A percentile compares a stretch with the other conserved stretches of the same genome.
Evolutionary conservation across 35 echinoderm and acorn worm species (phyloP).

Genomic region (Strongylocentrotus purpuratus): DNA sequence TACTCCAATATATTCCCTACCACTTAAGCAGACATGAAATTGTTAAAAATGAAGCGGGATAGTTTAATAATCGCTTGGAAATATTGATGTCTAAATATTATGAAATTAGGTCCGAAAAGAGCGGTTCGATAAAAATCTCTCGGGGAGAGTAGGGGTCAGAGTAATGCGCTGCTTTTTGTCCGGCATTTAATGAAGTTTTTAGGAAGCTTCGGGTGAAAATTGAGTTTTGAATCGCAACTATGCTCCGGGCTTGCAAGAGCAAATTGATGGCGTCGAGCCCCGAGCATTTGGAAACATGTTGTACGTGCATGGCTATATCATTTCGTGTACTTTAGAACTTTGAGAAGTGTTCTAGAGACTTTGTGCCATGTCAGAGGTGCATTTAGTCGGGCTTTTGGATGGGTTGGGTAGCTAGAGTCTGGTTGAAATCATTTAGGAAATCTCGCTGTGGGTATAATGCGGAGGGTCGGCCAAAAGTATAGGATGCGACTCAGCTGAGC

Average conservation of each 20-base stretch:
- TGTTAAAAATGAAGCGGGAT: neutral
- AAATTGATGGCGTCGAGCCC: neutral
- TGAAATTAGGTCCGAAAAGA: conserved; percentile 12
- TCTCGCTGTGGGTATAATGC: no score
- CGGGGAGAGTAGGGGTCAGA: neutral
- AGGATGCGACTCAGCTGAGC: no score
- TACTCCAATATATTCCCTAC: neutral
- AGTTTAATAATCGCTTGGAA: neutral
- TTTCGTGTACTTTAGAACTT: neutral
- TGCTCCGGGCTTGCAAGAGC: neutral
- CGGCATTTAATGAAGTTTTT: neutral
- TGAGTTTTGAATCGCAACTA: neutral
- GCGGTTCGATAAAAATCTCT: neutral
- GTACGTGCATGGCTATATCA: neutral
- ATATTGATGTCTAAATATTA: neutral
- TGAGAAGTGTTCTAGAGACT: no score
- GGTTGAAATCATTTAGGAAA: no score
- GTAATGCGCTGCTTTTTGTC: neutral
- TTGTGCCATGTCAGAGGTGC: no score
- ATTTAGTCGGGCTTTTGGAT: no score
- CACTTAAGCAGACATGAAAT: neutral
- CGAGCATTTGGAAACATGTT: neutral
- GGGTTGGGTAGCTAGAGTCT: no score
- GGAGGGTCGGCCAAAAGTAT: no score
- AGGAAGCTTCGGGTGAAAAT: neutral